Conservation (phyloP, 2,797 vertebrate species). For the Hyperoplus lanceolatus region DNA sequence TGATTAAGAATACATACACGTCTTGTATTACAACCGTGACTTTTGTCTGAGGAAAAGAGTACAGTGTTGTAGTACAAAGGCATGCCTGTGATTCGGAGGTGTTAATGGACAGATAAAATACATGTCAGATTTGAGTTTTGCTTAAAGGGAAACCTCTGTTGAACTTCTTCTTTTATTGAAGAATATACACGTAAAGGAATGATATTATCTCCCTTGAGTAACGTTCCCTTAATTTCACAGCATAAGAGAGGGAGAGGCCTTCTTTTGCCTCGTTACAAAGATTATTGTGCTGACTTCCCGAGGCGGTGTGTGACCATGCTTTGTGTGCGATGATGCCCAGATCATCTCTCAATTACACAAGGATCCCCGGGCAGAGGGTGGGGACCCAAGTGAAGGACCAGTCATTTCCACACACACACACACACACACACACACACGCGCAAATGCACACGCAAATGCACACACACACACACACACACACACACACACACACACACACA, state of each 20-base stretch:
- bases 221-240: conserved; percentile 61
- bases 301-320: conserved; percentile 77
- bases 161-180: conserved; percentile 37
- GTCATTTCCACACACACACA: conserved; percentile 64
- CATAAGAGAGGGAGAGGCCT: conserved; percentile 52
- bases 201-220: conserved; percentile 56
- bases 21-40: conserved; percentile 52
- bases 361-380: conserved; percentile 78
- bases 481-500: conserved; percentile 46
- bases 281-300: conserved; percentile 79
- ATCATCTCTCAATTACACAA: conserved; percentile 83
- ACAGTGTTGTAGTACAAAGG: conserved; percentile 8
- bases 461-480: conserved; percentile 50
- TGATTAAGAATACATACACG: conserved; percentile 57
- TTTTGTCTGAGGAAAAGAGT: conserved; percentile 54
- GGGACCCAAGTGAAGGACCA: conserved; percentile 77
- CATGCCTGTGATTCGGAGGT: conserved; percentile 14
- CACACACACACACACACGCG: conserved; percentile 40
- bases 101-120: conserved; percentile 3
- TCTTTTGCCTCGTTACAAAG: conserved; percentile 75
- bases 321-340: conserved; percentile 76
- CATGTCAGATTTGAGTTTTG: conserved; percentile 33
- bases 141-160: conserved; percentile 27
- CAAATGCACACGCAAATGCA: too few relatives aligned
- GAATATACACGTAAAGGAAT: conserved; percentile 41